A percentile compares a stretch with the other conserved stretches of the same genome.
phyloP scores from a whole-genome alignment of 2,113 vertebrate species.

The Glaucidium brasilianum region DNA sequence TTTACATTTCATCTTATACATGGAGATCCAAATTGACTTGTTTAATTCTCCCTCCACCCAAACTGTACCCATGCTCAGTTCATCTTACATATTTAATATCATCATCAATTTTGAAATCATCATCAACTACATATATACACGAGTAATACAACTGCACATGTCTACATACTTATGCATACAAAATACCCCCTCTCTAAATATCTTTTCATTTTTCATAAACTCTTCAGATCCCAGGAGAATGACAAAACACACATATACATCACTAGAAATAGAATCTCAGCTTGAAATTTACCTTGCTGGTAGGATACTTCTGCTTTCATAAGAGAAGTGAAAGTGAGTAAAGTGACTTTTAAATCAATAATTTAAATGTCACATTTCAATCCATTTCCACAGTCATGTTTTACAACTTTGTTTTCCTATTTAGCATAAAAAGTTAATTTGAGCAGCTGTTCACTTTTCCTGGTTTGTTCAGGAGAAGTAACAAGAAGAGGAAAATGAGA shows the following conservation, averaged over 20 bases:
- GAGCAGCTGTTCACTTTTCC: not conserved
- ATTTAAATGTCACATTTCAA: not conserved
- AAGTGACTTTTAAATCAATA: not conserved
- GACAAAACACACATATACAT: not conserved
- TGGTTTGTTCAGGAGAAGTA: not conserved
- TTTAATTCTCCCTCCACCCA: not conserved
- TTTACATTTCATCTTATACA: slow-evolving; percentile 44
- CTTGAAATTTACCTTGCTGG: not conserved
- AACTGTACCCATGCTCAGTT: not conserved
- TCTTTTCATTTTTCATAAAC: not conserved
- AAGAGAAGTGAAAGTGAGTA: not conserved
- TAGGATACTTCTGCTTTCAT: not conserved
- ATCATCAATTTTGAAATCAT: not conserved
- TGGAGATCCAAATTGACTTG: not conserved
- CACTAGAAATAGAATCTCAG: not conserved
- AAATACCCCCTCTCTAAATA: not conserved
- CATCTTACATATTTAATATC: not conserved
- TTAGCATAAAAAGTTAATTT: not conserved
- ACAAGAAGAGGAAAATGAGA: not conserved
- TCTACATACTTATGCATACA: not conserved
- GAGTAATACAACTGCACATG: not conserved
- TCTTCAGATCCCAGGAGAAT: not conserved
- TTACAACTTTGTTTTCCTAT: not conserved
- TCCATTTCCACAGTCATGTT: not conserved
- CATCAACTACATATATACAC: not conserved